Percentiles rank a stretch among this genome's conserved stretches.
phyloP scores from a whole-genome alignment of 37 sponge, comb jelly and placozoan species.

The Mnemiopsis leidyi region DNA sequence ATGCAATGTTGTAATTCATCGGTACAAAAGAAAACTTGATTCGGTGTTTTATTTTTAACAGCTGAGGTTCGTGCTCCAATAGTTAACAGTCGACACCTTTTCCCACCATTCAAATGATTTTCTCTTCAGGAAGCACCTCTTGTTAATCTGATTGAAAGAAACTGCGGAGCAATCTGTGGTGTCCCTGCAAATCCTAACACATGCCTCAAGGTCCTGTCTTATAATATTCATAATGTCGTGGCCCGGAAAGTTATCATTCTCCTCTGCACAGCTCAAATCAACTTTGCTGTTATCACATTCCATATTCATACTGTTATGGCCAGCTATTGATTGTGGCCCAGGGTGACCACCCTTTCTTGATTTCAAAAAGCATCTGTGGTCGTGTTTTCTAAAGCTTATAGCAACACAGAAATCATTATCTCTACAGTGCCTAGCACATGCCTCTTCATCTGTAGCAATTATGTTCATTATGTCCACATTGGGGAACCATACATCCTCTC shows the following conservation, averaged over 20 bases:
- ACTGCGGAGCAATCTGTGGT: not conserved
- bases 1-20: too few relatives aligned
- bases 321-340: not conserved
- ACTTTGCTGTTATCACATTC: not conserved
- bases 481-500: not conserved
- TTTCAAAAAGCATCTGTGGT: not conserved
- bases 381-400: not conserved
- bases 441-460: not conserved
- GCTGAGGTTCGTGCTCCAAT: not conserved
- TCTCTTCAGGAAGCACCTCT: not conserved
- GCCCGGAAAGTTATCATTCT: not conserved
- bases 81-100: not conserved
- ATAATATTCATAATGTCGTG: not conserved
- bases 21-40: too few relatives aligned
- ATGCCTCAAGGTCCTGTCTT: not conserved
- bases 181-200: not conserved
- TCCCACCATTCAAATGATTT: not conserved
- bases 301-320: not conserved
- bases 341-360: not conserved
- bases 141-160: not conserved
- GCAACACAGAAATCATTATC: not conserved
- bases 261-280: not conserved
- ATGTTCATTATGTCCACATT: not conserved
- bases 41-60: too few relatives aligned
- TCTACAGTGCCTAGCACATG: not conserved